Conservation (phyloP, 2,888 invertebrate genomes). For the Cheilosia scutellata region DNA sequence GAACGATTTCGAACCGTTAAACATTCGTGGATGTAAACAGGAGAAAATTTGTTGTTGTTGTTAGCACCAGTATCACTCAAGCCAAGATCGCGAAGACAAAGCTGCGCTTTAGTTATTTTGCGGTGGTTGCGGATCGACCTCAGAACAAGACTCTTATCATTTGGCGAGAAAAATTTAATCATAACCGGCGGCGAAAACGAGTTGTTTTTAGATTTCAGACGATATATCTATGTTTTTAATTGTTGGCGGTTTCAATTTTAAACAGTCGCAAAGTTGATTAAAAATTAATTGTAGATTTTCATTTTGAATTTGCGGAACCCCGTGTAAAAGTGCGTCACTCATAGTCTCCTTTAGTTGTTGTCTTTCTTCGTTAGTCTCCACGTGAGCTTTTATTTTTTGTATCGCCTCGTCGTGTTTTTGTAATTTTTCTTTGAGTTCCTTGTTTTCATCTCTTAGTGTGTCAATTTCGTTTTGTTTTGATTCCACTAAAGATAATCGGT, state of each 20-base stretch:
- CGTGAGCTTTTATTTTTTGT: conserved; percentile 4
- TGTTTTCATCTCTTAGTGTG: background rate
- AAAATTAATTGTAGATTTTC: background rate
- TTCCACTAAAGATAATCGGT: background rate
- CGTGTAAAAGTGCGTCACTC: conserved; percentile 7
- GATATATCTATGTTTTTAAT: conserved; percentile 11
- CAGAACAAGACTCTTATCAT: conserved; percentile 15
- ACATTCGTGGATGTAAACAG: conserved; percentile 18
- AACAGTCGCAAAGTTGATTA: conserved; percentile 4
- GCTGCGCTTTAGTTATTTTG: background rate
- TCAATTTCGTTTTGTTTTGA: conserved; percentile 19
- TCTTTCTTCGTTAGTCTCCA: background rate
- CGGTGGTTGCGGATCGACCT: conserved; percentile 5
- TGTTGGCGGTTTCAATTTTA: conserved; percentile 15
- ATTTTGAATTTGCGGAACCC: conserved; percentile 11
- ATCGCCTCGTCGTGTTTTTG: conserved; percentile 22
- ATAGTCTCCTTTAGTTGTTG: background rate
- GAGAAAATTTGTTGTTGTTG: conserved; percentile 2
- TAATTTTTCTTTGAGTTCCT: background rate
- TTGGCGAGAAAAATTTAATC: conserved; percentile 12
- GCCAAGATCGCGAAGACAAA: conserved; percentile 2
- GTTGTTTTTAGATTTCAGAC: conserved; percentile 13
- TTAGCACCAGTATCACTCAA: background rate
- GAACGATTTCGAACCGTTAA: conserved; percentile 11
- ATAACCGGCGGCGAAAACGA: background rate